Conservation (phyloP, 2,797 vertebrate genomes). For the Takifugu rubripes region DNA sequence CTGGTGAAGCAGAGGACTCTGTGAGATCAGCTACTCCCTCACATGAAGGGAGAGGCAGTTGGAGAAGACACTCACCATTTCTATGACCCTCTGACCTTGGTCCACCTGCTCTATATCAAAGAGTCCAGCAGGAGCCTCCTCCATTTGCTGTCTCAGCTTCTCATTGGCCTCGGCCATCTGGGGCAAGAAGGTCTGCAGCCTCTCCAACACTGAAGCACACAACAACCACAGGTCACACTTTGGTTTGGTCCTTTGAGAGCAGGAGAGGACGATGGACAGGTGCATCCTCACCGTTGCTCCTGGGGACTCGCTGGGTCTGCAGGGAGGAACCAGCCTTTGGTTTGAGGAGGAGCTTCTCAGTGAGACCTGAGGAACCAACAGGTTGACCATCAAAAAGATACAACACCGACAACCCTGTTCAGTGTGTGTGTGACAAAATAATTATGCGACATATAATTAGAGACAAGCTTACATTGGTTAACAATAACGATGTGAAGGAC, state of each 20-base stretch:
- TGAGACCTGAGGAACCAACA: constrained; percentile 73
- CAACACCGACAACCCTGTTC: neutral
- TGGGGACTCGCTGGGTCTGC: constrained; percentile 79
- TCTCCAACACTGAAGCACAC: constrained; percentile 78
- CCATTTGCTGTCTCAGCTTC: constrained; percentile 81
- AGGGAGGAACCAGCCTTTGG: constrained; percentile 63
- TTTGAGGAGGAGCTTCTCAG: constrained; percentile 81
- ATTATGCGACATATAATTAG: too few species aligned
- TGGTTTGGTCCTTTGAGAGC: too few species aligned
- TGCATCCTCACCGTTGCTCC: constrained; percentile 80
- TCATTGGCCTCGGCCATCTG: constrained; percentile 90
- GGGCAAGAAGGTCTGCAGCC: constrained; percentile 87
- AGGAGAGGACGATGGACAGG: neutral
- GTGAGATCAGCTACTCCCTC: neutral
- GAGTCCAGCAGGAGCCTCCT: constrained; percentile 67
- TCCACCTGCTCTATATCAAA: constrained; percentile 88
- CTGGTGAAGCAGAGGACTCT: constrained; percentile 53
- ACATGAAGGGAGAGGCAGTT: too few species aligned
- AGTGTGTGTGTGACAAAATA: too few species aligned
- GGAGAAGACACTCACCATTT: constrained; percentile 80
- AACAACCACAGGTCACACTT: neutral
- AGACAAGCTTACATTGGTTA: too few species aligned
- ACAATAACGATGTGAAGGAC: too few species aligned
- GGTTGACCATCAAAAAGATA: neutral
- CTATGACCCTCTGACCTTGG: constrained; percentile 79